phyloP scores from a whole-genome alignment of 2,888 invertebrate species.

The Eupithecia subfuscata region DNA sequence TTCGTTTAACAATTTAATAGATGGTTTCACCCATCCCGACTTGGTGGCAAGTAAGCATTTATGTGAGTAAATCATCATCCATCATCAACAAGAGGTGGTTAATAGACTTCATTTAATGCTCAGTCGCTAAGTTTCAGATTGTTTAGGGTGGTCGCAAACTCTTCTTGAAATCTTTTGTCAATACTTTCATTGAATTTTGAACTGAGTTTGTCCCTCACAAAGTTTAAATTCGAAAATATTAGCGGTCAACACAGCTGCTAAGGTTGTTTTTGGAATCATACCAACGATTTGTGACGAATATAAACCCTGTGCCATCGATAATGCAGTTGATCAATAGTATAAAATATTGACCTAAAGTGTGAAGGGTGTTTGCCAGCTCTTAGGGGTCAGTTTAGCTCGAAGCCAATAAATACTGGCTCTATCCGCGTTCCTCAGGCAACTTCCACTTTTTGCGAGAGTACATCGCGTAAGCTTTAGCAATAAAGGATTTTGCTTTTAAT shows the following conservation, averaged over 20 bases:
- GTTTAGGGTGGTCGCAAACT: not conserved
- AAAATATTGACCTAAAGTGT: constrained; percentile 69
- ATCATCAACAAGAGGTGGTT: not conserved
- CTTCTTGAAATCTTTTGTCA: not conserved
- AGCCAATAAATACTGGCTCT: constrained; percentile 59
- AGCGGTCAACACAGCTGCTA: not conserved
- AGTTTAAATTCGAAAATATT: not conserved
- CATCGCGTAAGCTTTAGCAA: constrained; percentile 70
- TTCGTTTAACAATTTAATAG: not conserved
- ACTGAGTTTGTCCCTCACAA: not conserved
- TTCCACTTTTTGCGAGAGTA: constrained; percentile 78
- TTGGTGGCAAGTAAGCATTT: not conserved
- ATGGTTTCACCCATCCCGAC: not conserved
- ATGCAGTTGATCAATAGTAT: constrained; percentile 50
- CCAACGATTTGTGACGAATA: not conserved
- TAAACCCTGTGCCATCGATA: constrained; percentile 38
- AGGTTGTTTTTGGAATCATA: not conserved
- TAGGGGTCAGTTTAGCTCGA: constrained; percentile 61
- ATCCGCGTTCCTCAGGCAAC: constrained; percentile 80
- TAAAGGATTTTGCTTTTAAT: constrained; percentile 62
- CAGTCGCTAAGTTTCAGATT: not conserved
- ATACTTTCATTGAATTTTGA: not conserved
- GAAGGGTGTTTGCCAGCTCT: constrained; percentile 59
- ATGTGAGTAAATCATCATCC: not conserved
- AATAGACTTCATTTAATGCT: not conserved